A percentile compares a stretch with the other conserved stretches of the same genome.
These are phyloP conservation scores for Rhea americana DNA, from an alignment of 2,113 vertebrate species.

Conservation along the genomic window DNA sequence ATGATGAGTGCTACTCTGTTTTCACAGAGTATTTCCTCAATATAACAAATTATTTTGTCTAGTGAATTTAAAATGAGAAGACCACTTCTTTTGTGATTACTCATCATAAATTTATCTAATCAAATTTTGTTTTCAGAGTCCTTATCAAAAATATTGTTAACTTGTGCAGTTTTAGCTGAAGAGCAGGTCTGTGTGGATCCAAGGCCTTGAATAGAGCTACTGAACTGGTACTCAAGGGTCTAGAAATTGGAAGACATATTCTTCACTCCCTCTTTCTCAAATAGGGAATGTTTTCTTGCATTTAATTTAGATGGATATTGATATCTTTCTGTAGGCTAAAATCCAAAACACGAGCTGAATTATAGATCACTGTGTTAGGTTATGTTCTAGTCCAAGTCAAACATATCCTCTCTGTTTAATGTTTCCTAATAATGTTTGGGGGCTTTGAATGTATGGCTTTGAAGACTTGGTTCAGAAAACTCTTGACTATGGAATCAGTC, in stretches of 20 bases:
- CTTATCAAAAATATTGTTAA: background rate
- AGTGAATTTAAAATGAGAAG: background rate
- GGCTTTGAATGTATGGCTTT: background rate
- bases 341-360: background rate
- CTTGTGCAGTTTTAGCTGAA: background rate
- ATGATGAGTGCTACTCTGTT: background rate
- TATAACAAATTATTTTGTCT: background rate
- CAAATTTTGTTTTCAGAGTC: background rate
- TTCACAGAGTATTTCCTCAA: background rate
- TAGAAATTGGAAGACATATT: background rate
- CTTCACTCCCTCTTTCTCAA: background rate
- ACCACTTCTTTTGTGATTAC: background rate
- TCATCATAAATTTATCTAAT: background rate
- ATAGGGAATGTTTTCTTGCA: background rate
- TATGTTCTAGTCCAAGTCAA: background rate
- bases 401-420: background rate
- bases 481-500: background rate
- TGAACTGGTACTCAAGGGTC: background rate
- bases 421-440: background rate
- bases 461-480: background rate
- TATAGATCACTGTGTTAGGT: background rate
- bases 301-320: background rate
- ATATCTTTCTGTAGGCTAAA: background rate
- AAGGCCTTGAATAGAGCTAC: background rate
- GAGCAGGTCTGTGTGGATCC: background rate